Percentiles rank a stretch among this genome's conserved stretches.
These are phyloP conservation scores for Cyprinella venusta DNA, from an alignment of 2,797 vertebrate species.

Conservation along the genomic window DNA sequence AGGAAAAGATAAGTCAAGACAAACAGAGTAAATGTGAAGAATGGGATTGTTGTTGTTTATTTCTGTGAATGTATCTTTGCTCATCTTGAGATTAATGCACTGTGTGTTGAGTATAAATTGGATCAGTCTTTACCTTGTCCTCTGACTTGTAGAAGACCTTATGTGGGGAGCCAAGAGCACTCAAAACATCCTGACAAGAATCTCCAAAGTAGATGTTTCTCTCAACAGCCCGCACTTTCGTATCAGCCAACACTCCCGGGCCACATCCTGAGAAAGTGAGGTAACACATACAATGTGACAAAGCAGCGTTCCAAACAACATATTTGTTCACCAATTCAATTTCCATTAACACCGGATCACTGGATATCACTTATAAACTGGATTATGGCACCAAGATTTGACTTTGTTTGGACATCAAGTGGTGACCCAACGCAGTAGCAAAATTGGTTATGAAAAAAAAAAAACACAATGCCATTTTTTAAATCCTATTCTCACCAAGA, in stretches of 20 bases:
- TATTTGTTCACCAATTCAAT: neutral
- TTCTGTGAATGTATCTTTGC: neutral
- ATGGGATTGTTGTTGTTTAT: neutral
- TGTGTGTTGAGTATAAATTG: too few relatives aligned
- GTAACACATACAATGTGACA: slow-evolving; percentile 18
- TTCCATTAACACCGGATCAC: neutral
- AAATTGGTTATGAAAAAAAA: neutral
- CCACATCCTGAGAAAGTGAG: slow-evolving; percentile 81
- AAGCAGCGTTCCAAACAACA: neutral
- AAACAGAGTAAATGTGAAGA: neutral
- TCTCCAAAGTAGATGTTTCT: slow-evolving; percentile 94
- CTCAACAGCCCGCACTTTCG: slow-evolving; percentile 91
- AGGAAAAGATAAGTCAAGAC: slow-evolving; percentile 9
- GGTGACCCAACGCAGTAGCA: neutral
- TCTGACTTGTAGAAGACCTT: slow-evolving; percentile 99
- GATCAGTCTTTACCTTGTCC: slow-evolving; percentile 85
- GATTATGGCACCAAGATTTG: neutral
- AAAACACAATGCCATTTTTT: neutral
- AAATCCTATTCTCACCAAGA: neutral
- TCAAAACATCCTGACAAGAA: slow-evolving; percentile 95
- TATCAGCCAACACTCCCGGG: slow-evolving; percentile 87
- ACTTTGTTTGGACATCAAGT: neutral
- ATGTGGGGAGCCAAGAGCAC: slow-evolving; percentile 93
- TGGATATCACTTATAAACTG: neutral
- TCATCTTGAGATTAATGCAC: slow-evolving; percentile 1